Percentiles rank a stretch among this genome's conserved stretches.
phyloP scores from a whole-genome alignment of 2,113 vertebrate species.

The Aptenodytes forsteri region DNA sequence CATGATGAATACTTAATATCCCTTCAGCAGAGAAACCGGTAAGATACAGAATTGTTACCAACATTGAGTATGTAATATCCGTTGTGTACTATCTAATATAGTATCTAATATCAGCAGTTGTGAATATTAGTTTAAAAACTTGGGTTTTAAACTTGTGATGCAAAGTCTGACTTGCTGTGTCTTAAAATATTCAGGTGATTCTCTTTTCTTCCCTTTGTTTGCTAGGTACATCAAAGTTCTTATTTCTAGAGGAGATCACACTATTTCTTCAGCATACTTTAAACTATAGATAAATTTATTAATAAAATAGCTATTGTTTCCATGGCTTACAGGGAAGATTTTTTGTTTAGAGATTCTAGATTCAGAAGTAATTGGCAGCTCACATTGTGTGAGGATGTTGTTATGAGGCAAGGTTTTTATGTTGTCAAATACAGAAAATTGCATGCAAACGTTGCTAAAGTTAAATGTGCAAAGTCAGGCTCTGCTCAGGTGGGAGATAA shows the following conservation, averaged over 20 bases:
- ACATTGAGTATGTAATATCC: not conserved
- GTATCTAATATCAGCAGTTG: not conserved
- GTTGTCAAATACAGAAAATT: not conserved
- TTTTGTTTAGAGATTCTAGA: not conserved
- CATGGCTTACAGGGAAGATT: not conserved
- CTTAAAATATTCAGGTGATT: not conserved
- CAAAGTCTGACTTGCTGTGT: not conserved
- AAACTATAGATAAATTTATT: not conserved
- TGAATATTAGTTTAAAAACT: not conserved
- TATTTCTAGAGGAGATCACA: not conserved
- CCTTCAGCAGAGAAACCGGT: conserved; percentile 95
- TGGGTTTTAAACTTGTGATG: not conserved
- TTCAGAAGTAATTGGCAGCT: not conserved
- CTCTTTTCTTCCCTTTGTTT: not conserved
- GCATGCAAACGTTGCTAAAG: not conserved
- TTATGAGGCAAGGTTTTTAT: not conserved
- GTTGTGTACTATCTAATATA: not conserved
- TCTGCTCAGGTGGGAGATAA: not conserved
- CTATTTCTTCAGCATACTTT: not conserved
- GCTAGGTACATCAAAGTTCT: not conserved
- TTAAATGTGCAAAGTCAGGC: not conserved
- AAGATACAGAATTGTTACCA: conserved; percentile 33
- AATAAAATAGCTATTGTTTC: not conserved
- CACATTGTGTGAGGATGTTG: not conserved
- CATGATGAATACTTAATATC: conserved; percentile 93